Evolutionary conservation across 2,797 vertebrate species (phyloP), one percentile per base, ranked within the genome.

Genomic region (Carduelis carduelis): DNA sequence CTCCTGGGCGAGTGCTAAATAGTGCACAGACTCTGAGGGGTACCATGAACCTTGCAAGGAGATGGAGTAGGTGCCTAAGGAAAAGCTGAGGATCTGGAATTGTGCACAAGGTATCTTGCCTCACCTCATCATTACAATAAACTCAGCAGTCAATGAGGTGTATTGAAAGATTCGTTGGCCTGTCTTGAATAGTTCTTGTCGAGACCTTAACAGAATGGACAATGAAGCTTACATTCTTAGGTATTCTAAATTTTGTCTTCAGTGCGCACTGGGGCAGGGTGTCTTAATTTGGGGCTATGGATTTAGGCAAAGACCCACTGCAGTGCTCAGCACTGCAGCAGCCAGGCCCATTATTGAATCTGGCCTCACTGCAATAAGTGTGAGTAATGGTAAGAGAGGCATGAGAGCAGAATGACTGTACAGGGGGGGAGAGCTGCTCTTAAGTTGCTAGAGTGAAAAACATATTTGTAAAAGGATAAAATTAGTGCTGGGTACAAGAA

Each of bases 381-480:
- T 90, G 94, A 96, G 84, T 91, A 89, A 93, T 69, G 84, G 44
- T 43, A 56, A 82, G 35, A 78, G 65, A 90, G 66, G 63, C 66
- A 52, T 60, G 83, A 91, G 80, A 92, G 70, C 74, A 81, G 90
- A 90, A 65, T 88, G 95, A 95, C 79, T 95, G 89, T 81, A 75
- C 46, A 60, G 83, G 27, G 69, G 69, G 82, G 46, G 47, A 91
- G 68, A 85, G 81, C 80, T 65, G 66, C 35, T 34, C 43, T 82
- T 81, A 69, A 64, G 55, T 90, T 60, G 81, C 82, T 55, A 16
- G 50, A 71, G 30, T 39, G 47, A 82, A 95, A 96, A 94, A 77
- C 78, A 32, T 72, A 69, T 90, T 93, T 93, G 59, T 95, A 87
- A 93, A 93, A 39, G 81, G 83, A 82, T 93, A 87, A 88, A 92